phyloP scores from a whole-genome alignment of 2,113 vertebrate genomes.

The Sprattus sprattus region DNA sequence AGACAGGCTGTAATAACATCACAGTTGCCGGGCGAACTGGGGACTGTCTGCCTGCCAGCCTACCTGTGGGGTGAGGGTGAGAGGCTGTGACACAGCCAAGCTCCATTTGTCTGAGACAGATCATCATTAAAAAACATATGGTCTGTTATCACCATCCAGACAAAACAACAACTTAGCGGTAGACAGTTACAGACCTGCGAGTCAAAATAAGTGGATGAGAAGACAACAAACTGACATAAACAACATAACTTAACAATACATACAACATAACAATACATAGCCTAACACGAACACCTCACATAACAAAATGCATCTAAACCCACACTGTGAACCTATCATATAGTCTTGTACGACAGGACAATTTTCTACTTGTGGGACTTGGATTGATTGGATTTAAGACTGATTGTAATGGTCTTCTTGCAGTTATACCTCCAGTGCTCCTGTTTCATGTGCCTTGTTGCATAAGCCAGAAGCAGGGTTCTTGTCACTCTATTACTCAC shows the following conservation, averaged over 20 bases:
- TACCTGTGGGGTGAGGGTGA: conserved; percentile 30
- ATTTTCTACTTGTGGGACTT: background rate
- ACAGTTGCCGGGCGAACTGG: conserved; percentile 10
- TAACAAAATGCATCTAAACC: background rate
- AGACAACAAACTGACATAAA: background rate
- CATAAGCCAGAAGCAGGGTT: background rate
- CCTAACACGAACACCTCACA: background rate
- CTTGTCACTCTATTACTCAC: conserved; percentile 28
- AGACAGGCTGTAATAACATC: background rate
- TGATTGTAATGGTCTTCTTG: background rate
- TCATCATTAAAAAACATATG: conserved; percentile 48
- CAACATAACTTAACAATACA: background rate
- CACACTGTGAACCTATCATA: background rate
- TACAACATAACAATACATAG: no score
- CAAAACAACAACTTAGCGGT: conserved; percentile 18
- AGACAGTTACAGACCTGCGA: background rate
- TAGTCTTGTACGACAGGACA: background rate
- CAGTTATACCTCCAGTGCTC: background rate
- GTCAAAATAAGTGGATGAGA: conserved; percentile 6
- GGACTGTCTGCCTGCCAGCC: conserved; percentile 23
- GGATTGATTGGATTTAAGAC: background rate
- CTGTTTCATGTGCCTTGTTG: background rate
- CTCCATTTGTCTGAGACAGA: conserved; percentile 37
- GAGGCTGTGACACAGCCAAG: conserved; percentile 27
- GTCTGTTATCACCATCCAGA: conserved; percentile 48